Percentiles rank a stretch among this genome's conserved stretches.
Conservation (phyloP, 2,888 invertebrate genomes). For the Coleophora deauratella region DNA sequence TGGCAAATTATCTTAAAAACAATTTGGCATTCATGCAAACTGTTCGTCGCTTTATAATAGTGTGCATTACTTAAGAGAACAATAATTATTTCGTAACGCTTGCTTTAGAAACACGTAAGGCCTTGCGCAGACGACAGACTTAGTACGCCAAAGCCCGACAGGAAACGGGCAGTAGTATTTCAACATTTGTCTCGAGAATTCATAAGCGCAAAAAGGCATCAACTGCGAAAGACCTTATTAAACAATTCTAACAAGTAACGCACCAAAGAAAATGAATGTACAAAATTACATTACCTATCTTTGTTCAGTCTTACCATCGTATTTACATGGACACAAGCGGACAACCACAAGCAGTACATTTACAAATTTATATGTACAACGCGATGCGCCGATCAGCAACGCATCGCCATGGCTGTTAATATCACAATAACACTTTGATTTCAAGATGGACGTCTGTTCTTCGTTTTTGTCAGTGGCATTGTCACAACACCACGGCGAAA, state of each 20-base stretch:
- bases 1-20: conserved; percentile 12
- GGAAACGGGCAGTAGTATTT: too few relatives aligned
- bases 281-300: conserved; percentile 27
- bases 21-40: conserved; percentile 14
- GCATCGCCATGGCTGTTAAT: conserved; percentile 27
- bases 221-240: not conserved
- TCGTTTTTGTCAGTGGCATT: not conserved
- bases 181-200: too few relatives aligned
- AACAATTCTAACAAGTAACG: not conserved
- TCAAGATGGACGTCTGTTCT: not conserved
- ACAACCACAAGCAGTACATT: conserved; percentile 5
- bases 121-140: too few relatives aligned
- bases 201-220: too few relatives aligned
- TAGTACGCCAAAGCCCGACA: too few relatives aligned
- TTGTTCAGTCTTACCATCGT: conserved; percentile 60
- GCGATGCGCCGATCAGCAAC: conserved; percentile 11
- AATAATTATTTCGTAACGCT: too few relatives aligned
- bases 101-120: not conserved
- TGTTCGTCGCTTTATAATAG: not conserved
- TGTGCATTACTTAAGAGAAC: not conserved
- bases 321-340: conserved; percentile 54
- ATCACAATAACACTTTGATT: conserved; percentile 40
- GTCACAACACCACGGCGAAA: too few relatives aligned
- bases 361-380: conserved; percentile 23
- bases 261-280: conserved; percentile 16